A percentile compares a stretch with the other conserved stretches of the same genome.
These are phyloP conservation scores for Loripinus fragilis DNA, from an alignment of 2,888 invertebrate genomes.

Conservation along the genomic window DNA sequence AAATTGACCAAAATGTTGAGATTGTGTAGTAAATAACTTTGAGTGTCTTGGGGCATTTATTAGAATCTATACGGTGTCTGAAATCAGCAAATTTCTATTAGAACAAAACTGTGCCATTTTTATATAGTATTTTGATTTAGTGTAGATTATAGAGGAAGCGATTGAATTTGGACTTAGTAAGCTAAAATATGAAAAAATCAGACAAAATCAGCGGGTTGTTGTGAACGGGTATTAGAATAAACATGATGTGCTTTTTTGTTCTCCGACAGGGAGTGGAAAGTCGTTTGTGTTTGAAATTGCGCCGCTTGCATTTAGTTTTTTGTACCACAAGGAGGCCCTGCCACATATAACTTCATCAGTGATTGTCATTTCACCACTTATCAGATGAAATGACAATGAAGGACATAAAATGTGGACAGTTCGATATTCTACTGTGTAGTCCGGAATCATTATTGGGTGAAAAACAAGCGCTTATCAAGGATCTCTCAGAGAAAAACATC, in stretches of 20 bases:
- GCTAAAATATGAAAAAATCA: background rate
- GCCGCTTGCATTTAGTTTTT: background rate
- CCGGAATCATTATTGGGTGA: background rate
- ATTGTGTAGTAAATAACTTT: too few species aligned
- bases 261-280: constrained; percentile 35
- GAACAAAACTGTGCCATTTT: too few species aligned
- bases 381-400: background rate
- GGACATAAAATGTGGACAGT: background rate
- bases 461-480: background rate
- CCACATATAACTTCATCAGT: background rate
- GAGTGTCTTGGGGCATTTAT: too few species aligned
- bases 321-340: background rate
- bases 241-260: constrained; percentile 21
- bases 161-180: background rate
- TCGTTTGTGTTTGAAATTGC: constrained; percentile 7
- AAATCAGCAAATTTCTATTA: too few species aligned
- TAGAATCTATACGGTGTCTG: too few species aligned
- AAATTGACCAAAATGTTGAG: too few species aligned
- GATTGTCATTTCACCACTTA: constrained; percentile 1
- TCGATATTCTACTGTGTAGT: background rate
- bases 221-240: background rate
- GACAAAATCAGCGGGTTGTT: background rate
- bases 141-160: background rate
- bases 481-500: background rate
- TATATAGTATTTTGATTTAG: too few species aligned